Evolutionary conservation across 2,797 vertebrate genomes (phyloP).

Genomic region (Galaxias olidus): DNA sequence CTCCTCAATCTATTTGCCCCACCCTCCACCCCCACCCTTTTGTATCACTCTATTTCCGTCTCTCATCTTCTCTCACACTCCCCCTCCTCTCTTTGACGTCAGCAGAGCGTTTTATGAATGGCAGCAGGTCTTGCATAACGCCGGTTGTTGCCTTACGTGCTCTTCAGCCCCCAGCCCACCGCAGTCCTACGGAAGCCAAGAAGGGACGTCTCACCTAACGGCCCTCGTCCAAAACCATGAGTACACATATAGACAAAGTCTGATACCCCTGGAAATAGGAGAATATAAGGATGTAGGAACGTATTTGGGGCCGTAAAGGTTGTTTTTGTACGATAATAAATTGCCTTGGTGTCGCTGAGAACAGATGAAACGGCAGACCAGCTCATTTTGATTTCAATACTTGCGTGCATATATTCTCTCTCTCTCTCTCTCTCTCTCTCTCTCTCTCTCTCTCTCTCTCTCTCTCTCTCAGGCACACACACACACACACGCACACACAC

Average conservation of each 20-base stretch:
- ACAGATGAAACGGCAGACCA: constrained; percentile 18
- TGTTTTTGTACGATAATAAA: no score
- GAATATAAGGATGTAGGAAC: no score
- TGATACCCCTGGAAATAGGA: no score
- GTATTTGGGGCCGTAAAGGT: no score
- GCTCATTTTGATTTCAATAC: background rate
- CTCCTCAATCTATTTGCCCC: no score
- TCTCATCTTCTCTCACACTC: constrained; percentile 18
- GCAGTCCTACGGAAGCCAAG: background rate
- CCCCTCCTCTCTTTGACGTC: constrained; percentile 25
- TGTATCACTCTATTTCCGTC: constrained; percentile 9
- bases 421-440: constrained; percentile 1
- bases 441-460: no score
- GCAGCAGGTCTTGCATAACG: constrained; percentile 26
- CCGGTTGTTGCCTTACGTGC: background rate
- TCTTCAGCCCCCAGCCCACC: background rate
- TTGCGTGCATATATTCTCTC: background rate
- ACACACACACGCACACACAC: constrained; percentile 12
- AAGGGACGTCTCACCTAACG: no score
- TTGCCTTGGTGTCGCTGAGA: no score
- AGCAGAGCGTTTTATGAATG: constrained; percentile 31
- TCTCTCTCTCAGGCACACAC: background rate
- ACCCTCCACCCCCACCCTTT: no score
- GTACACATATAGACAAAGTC: no score
- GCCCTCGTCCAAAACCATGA: no score